Conservation (phyloP, 1,140 invertebrate species). For the Drosophila pallidifrons region DNA sequence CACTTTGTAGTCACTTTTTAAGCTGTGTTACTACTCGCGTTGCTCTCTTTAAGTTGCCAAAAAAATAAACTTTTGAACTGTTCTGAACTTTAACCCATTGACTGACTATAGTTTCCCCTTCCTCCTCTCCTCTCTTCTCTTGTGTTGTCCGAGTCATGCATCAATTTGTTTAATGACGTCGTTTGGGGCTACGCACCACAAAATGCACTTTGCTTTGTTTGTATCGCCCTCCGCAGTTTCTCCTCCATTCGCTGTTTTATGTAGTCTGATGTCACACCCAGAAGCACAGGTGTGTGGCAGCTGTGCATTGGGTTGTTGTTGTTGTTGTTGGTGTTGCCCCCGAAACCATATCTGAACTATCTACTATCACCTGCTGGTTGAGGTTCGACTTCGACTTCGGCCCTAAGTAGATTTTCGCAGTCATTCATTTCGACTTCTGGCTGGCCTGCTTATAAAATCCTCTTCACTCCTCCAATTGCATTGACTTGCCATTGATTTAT, state of each 20-base stretch:
- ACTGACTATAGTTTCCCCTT: background rate
- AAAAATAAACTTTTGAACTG: constrained; percentile 42
- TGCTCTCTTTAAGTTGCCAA: constrained; percentile 57
- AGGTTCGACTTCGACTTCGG: background rate
- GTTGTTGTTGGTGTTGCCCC: background rate
- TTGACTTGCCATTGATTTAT: constrained; percentile 78
- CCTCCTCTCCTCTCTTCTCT: background rate
- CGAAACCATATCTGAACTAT: constrained; percentile 24
- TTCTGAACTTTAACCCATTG: constrained; percentile 45
- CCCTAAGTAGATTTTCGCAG: constrained; percentile 64
- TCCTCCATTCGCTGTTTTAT: constrained; percentile 9
- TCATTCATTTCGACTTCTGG: constrained; percentile 60
- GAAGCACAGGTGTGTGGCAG: constrained; percentile 1
- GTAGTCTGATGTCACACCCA: constrained; percentile 11
- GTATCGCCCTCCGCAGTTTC: constrained; percentile 9
- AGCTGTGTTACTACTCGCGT: constrained; percentile 7
- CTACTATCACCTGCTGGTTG: constrained; percentile 27
- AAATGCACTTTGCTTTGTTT: constrained; percentile 44
- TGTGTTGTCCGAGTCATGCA: constrained; percentile 24
- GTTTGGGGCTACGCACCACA: constrained; percentile 35
- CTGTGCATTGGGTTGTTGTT: background rate
- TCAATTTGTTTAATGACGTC: constrained; percentile 54
- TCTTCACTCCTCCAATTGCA: constrained; percentile 13
- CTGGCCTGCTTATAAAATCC: constrained; percentile 34
- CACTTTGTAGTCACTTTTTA: constrained; percentile 51